Conservation (phyloP, 2,113 vertebrate genomes). For the Callipepla squamata region DNA sequence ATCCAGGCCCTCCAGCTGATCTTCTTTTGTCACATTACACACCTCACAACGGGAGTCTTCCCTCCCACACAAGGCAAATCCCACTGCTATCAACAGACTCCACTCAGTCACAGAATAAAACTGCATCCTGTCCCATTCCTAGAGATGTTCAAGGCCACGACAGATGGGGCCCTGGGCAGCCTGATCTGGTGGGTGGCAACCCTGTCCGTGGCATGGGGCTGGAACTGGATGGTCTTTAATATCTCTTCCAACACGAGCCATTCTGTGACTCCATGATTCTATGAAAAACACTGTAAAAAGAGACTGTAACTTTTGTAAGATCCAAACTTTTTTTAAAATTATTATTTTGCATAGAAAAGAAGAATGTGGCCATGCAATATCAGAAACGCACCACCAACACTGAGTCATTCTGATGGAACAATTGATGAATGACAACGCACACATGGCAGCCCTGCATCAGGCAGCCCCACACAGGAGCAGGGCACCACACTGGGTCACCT, state of each 20-base stretch:
- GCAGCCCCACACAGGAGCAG: no score
- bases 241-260: no score
- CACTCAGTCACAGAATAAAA: background rate
- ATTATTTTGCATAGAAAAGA: rapidly evolving
- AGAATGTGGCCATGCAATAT: background rate
- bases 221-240: no score
- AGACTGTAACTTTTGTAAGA: rapidly evolving
- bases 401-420: rapidly evolving
- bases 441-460: rapidly evolving
- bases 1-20: background rate
- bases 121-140: background rate
- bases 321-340: rapidly evolving
- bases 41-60: background rate
- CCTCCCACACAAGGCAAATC: background rate
- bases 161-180: no score
- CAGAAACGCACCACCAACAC: background rate
- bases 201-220: no score
- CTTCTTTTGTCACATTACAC: background rate
- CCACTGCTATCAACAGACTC: background rate
- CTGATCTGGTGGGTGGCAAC: no score
- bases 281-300: background rate
- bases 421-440: rapidly evolving
- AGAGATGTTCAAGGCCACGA: no score
- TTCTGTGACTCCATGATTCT: no score
- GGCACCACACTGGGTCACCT: background rate